Base-by-base conservation (phyloP, 2,113 vertebrate genomes). In the Calidris pygmaea region DNA sequence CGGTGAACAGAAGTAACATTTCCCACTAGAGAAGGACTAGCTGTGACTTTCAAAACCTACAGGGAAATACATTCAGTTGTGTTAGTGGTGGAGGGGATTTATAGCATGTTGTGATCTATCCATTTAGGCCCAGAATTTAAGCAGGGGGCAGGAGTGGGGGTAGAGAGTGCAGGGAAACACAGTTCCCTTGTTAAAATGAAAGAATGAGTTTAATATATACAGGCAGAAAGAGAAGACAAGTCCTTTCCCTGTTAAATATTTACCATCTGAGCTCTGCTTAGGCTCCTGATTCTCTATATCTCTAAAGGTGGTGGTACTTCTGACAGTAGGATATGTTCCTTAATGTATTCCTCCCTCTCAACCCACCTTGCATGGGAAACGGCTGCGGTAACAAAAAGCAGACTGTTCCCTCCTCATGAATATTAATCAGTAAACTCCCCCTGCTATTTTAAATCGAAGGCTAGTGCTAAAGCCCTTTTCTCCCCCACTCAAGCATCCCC, bases 401-500 rank as follows among this genome's bases (percentile, higher is more conserved):
- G 97, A 98, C 98, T 98, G 97, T 98, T 98, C 97, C 93, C 87
- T 93, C 91, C 97, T 98, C 98, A 98, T 98, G 98, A 98, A 98
- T 98, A 98, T 98, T 98, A 97, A 98, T 98, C 95, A 97, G 97
- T 97, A 96, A 98, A 97, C 97, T 98, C 97, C 96, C 98, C 95
- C 95, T 97, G 97, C 97, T 97, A 96, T 97, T 98, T 98, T 97
- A 98, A 97, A 97, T 83, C 89, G 65, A 95, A 97, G 95, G 75
- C 97, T 98, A 89, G 94, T 95, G 97, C 93, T 97, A 97, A 98
- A 97, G 86, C 77, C 87, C 59, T 91, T 90, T 93, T 96, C 89
- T 68, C 39, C 89, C 92, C 80, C 45, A 79, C 91, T 96, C 97
- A 96, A 86, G 78, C 93, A 94, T 95, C 93, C 90, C 95, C 93